phyloP scores from a whole-genome alignment of 2,888 invertebrate genomes.

The Allygus modestus region DNA sequence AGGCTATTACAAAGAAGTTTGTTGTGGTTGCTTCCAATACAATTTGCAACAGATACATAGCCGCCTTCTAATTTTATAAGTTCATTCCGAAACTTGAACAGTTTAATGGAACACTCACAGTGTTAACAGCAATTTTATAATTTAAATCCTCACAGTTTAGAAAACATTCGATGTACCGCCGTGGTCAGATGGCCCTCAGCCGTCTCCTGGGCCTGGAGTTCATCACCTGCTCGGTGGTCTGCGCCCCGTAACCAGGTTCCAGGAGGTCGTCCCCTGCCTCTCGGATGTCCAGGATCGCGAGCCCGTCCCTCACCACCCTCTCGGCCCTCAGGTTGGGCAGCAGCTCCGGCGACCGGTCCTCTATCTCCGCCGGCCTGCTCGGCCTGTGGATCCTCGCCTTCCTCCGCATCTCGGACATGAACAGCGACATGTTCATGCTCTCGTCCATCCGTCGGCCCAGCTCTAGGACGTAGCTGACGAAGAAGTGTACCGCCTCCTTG shows the following conservation, averaged over 20 bases:
- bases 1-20: too few species aligned
- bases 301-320: slow-evolving; percentile 36
- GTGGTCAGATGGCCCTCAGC: too few species aligned
- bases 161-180: too few species aligned
- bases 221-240: background rate
- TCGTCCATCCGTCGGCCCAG: background rate
- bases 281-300: slow-evolving; percentile 31
- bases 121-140: too few species aligned
- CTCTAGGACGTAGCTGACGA: background rate
- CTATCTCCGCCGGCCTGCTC: slow-evolving; percentile 25
- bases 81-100: too few species aligned
- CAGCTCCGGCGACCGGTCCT: slow-evolving; percentile 48
- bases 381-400: slow-evolving; percentile 30
- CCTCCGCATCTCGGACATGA: slow-evolving; percentile 53
- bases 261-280: background rate
- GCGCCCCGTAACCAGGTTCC: background rate
- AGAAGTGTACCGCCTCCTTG: background rate
- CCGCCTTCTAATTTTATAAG: too few species aligned
- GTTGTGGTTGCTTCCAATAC: too few species aligned
- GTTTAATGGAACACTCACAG: too few species aligned
- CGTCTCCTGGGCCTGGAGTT: background rate
- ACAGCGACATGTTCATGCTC: slow-evolving; percentile 55
- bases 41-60: too few species aligned
- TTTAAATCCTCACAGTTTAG: too few species aligned
- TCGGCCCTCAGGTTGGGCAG: slow-evolving; percentile 24